phyloP scores from a whole-genome alignment of 2,797 vertebrate species.

The Clarias fuscus region DNA sequence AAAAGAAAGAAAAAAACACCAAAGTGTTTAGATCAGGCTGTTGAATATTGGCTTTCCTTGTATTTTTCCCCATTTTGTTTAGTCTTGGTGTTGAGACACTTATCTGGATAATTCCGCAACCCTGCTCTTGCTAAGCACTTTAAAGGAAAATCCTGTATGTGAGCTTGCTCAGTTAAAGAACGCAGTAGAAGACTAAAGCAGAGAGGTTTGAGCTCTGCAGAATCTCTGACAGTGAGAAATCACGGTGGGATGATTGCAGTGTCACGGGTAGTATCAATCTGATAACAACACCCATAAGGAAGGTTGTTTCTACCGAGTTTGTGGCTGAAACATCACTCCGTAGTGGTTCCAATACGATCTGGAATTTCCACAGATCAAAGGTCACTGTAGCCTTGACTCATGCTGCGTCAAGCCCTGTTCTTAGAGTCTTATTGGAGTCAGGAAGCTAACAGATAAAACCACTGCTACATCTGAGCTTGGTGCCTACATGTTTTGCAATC shows the following conservation, averaged over 20 bases:
- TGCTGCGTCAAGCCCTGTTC: not conserved
- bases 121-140: slow-evolving; percentile 5
- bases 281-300: slow-evolving; percentile 38
- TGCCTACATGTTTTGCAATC: not conserved
- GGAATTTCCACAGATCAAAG: slow-evolving; percentile 32
- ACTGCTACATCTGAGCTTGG: not conserved
- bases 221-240: slow-evolving; percentile 54
- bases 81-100: not conserved
- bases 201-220: slow-evolving; percentile 42
- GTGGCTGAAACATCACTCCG: slow-evolving; percentile 24
- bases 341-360: slow-evolving; percentile 32
- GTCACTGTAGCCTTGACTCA: not conserved
- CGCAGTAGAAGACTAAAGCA: not conserved
- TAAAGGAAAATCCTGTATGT: not conserved
- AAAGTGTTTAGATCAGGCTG: not conserved
- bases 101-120: not conserved
- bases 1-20: not conserved
- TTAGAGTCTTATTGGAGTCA: not conserved
- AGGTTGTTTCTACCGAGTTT: slow-evolving; percentile 1
- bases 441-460: not conserved
- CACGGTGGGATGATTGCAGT: slow-evolving; percentile 28
- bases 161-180: not conserved
- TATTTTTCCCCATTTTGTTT: not conserved
- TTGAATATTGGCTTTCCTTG: not conserved
- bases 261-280: slow-evolving; percentile 38